Evolutionary conservation across 1,140 invertebrate species (phyloP).

Genomic region (Psix sp.): DNA sequence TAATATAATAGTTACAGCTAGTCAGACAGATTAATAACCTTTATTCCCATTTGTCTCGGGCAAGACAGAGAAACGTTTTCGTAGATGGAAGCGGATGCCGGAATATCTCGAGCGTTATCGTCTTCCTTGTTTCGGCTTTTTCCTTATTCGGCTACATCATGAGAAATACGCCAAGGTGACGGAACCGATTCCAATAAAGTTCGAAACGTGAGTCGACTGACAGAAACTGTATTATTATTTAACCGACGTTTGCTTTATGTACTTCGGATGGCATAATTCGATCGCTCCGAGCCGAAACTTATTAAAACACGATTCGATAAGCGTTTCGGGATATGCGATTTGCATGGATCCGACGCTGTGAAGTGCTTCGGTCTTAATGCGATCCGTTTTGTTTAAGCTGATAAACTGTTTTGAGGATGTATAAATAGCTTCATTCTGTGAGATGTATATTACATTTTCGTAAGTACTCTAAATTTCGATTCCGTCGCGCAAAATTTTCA

Average conservation of each 20-base stretch:
- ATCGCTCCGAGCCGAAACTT: conserved; percentile 36
- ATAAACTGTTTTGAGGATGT: conserved; percentile 36
- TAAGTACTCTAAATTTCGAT: conserved; percentile 64
- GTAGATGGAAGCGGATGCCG: conserved; percentile 24
- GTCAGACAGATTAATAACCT: conserved; percentile 71
- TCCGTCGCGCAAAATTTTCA: conserved; percentile 68
- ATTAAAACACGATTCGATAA: conserved; percentile 53
- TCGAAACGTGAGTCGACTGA: conserved; percentile 71
- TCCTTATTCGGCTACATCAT: conserved; percentile 60
- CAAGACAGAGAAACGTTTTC: conserved; percentile 45
- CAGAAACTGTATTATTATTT: conserved; percentile 72
- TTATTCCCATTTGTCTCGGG: conserved; percentile 68
- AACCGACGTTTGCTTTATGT: conserved; percentile 63
- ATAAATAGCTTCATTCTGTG: conserved; percentile 48
- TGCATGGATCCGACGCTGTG: conserved; percentile 7
- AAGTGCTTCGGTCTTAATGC: background rate
- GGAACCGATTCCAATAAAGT: conserved; percentile 75
- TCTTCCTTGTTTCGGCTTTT: conserved; percentile 30
- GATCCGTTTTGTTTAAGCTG: conserved; percentile 6
- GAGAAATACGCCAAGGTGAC: conserved; percentile 74
- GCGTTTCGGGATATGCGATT: conserved; percentile 16
- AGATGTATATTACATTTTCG: conserved; percentile 52
- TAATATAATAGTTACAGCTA: conserved; percentile 66
- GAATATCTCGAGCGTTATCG: conserved; percentile 34
- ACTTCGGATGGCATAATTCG: conserved; percentile 40